Conservation (phyloP, 1,140 invertebrate genomes). For the Drosophila elegans region DNA sequence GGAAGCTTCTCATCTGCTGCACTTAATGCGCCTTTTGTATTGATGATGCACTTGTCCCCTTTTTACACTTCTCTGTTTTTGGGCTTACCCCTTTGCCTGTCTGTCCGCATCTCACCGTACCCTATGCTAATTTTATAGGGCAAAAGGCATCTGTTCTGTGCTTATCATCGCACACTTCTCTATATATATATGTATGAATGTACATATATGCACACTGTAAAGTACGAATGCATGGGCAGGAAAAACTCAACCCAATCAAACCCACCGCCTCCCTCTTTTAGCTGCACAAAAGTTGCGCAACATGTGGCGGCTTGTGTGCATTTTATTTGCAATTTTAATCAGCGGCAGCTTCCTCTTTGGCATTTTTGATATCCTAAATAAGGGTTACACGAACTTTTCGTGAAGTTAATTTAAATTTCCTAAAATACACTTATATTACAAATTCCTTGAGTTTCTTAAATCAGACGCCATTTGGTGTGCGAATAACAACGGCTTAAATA, state of each 20-base stretch:
- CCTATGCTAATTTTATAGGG: conserved; percentile 68
- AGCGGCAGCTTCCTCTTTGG: conserved; percentile 60
- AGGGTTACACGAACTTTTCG: no score
- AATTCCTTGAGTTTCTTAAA: no score
- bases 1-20: conserved; percentile 30
- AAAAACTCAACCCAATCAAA: conserved; percentile 12
- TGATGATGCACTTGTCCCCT: conserved; percentile 45
- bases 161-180: conserved; percentile 17
- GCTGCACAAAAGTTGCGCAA: conserved; percentile 68
- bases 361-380: conserved; percentile 15
- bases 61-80: conserved; percentile 29
- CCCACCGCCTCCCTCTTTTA: conserved; percentile 11
- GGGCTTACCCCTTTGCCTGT: conserved; percentile 26
- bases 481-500: neutral
- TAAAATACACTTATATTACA: no score
- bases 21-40: conserved; percentile 1
- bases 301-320: conserved; percentile 58
- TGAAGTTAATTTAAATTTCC: neutral
- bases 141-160: conserved; percentile 42
- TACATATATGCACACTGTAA: neutral
- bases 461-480: neutral
- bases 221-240: conserved; percentile 14
- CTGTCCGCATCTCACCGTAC: conserved; percentile 23
- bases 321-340: conserved; percentile 80
- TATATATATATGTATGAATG: neutral